Conservation (phyloP, 37 sponge, comb jelly and placozoan genomes). For the Crambe crambe region DNA sequence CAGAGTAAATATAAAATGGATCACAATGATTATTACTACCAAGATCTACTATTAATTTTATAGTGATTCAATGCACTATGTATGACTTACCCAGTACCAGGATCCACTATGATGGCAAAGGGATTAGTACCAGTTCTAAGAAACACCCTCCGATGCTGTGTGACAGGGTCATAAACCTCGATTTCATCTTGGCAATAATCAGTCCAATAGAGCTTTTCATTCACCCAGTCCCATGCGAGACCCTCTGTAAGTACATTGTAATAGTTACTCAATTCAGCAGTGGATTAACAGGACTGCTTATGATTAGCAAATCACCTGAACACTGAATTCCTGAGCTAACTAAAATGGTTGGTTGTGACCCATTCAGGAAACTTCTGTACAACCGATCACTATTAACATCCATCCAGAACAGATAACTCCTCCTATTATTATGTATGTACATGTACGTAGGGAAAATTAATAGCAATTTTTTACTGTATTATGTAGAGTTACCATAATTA, state of each 20-base stretch:
- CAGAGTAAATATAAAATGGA: too few species aligned
- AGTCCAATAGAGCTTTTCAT: conserved; percentile 65
- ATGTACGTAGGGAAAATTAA: too few species aligned
- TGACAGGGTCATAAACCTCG: conserved; percentile 48
- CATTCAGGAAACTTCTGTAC: conserved; percentile 16
- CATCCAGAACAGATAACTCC: not conserved
- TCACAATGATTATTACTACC: too few species aligned
- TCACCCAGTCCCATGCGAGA: conserved; percentile 70
- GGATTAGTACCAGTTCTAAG: conserved; percentile 17
- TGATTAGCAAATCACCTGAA: conserved; percentile 4
- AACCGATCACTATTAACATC: conserved; percentile 4
- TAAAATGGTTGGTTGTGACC: conserved; percentile 4
- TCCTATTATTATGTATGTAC: not conserved
- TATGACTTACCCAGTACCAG: conserved; percentile 10
- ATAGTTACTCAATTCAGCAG: not conserved
- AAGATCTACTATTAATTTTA: too few species aligned
- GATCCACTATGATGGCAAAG: conserved; percentile 7
- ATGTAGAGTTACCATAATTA: too few species aligned
- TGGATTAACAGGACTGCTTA: not conserved
- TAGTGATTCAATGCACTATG: not conserved
- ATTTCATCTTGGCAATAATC: conserved; percentile 33
- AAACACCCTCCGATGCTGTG: conserved; percentile 8
- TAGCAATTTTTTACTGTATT: too few species aligned
- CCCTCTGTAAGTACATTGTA: conserved; percentile 24
- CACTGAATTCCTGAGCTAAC: conserved; percentile 6